phyloP scores from a whole-genome alignment of 2,888 invertebrate species.

The Drosophila pseudotakahashii region DNA sequence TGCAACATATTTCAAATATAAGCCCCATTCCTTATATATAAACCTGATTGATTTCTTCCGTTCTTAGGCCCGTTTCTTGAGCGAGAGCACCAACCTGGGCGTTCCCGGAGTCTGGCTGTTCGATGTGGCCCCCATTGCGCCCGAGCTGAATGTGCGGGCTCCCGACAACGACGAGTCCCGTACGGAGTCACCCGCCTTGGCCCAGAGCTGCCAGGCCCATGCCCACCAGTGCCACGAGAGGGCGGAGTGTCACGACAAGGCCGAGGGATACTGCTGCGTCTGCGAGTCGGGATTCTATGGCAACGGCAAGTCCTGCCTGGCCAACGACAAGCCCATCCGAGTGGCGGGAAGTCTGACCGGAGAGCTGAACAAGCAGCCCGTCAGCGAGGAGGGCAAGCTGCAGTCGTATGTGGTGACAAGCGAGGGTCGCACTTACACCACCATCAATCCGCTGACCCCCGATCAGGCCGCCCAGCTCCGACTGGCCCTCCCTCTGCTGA shows the following conservation, averaged over 20 bases:
- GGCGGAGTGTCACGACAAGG: constrained; percentile 92
- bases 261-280: constrained; percentile 94
- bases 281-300: constrained; percentile 95
- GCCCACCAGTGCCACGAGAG: constrained; percentile 91
- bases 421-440: constrained; percentile 95
- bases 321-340: constrained; percentile 92
- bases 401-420: constrained; percentile 96
- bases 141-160: constrained; percentile 87
- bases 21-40: no score
- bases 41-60: not conserved
- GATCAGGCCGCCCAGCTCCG: constrained; percentile 92
- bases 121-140: constrained; percentile 89
- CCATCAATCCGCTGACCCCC: constrained; percentile 92
- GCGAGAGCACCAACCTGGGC: constrained; percentile 93
- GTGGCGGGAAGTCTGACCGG: constrained; percentile 96
- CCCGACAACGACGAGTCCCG: constrained; percentile 87
- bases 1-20: no score
- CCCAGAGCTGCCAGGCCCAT: constrained; percentile 86
- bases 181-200: constrained; percentile 82
- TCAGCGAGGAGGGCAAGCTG: constrained; percentile 89
- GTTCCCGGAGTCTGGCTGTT: constrained; percentile 94
- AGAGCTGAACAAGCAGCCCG: constrained; percentile 89
- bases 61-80: constrained; percentile 82
- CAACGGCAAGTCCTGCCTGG: constrained; percentile 95
- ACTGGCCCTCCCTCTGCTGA: constrained; percentile 92